Percentiles rank a stretch among this genome's conserved stretches.
phyloP scores from a whole-genome alignment of 2,797 vertebrate species.

The Pseudopleuronectes americanus region DNA sequence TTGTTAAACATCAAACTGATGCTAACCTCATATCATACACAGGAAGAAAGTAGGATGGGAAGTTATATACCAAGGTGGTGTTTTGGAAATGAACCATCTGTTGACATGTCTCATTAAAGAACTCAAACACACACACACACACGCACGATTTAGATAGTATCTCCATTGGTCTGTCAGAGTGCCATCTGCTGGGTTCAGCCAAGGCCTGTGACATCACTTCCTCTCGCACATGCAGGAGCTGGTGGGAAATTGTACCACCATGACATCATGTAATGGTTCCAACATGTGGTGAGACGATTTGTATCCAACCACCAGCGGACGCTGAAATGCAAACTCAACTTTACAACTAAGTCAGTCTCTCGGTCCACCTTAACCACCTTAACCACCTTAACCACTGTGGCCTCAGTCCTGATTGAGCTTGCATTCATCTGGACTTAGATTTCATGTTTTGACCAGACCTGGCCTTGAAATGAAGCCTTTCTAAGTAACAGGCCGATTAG shows the following conservation, averaged over 20 bases:
- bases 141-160: constrained; percentile 38
- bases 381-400: constrained; percentile 27
- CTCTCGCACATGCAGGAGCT: constrained; percentile 67
- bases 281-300: constrained; percentile 69
- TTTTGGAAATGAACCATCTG: constrained; percentile 48
- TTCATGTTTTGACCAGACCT: constrained; percentile 44
- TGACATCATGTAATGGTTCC: constrained; percentile 81
- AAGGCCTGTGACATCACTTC: constrained; percentile 74
- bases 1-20: neutral
- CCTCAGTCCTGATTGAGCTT: constrained; percentile 33
- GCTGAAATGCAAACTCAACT: constrained; percentile 43
- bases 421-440: constrained; percentile 26
- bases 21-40: neutral
- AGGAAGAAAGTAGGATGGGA: constrained; percentile 4
- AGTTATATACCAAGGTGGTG: neutral
- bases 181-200: constrained; percentile 68
- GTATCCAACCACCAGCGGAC: constrained; percentile 49
- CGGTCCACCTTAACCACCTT: constrained; percentile 29
- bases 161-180: constrained; percentile 44
- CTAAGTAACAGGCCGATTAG: constrained; percentile 37
- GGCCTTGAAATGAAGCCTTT: constrained; percentile 37
- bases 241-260: constrained; percentile 77
- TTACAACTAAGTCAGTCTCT: constrained; percentile 30
- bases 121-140: constrained; percentile 20
- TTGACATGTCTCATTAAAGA: constrained; percentile 37